Evolutionary conservation across 2,797 vertebrate genomes (phyloP).

Genomic region (Babyrousa celebensis): DNA sequence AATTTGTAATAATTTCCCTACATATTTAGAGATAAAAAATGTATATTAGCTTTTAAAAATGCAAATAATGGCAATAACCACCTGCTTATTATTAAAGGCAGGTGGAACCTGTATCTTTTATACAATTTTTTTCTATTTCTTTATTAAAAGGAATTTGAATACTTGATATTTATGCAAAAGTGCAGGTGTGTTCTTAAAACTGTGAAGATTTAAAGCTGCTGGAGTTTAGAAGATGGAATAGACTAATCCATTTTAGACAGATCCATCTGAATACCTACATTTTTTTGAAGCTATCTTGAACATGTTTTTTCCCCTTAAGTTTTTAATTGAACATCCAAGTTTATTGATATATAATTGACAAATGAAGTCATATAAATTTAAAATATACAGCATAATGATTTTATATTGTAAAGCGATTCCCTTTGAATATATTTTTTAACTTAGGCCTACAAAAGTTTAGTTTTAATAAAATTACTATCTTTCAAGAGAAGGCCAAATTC

Average conservation of each 20-base stretch:
- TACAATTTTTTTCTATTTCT: conserved; percentile 59
- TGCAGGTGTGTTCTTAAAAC: conserved; percentile 9
- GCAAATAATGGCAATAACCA: conserved; percentile 45
- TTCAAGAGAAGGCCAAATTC: background rate
- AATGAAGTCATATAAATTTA: background rate
- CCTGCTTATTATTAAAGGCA: conserved; percentile 59
- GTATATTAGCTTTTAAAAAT: conserved; percentile 52
- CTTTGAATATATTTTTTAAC: background rate
- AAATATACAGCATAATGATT: background rate
- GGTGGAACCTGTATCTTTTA: conserved; percentile 5
- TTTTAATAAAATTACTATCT: background rate
- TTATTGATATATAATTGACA: background rate
- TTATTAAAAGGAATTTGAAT: conserved; percentile 28
- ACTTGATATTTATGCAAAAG: background rate
- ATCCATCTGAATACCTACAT: background rate
- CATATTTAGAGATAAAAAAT: background rate
- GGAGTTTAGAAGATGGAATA: background rate
- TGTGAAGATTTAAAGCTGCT: background rate
- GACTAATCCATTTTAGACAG: background rate
- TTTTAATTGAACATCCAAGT: background rate
- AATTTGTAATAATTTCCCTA: too few species aligned
- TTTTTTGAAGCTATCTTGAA: background rate
- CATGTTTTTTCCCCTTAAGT: background rate
- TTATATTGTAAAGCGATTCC: background rate
- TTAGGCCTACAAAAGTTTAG: background rate